A percentile compares a stretch with the other conserved stretches of the same genome.
Evolutionary conservation across 2,797 vertebrate genomes (phyloP).

Genomic region (Phataginus tetradactyla): DNA sequence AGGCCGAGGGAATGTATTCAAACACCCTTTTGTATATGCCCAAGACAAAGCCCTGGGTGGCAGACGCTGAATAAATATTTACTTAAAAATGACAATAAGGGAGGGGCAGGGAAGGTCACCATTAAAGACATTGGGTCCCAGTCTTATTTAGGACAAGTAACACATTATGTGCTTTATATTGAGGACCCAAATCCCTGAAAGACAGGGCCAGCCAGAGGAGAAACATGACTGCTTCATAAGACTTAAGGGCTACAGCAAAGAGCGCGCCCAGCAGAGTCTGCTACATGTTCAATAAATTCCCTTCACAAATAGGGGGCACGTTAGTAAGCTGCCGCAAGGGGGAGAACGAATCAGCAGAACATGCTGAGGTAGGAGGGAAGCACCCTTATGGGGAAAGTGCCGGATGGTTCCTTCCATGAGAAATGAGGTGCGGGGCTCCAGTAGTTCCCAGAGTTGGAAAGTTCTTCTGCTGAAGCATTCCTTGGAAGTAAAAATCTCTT

Average conservation of each 20-base stretch:
- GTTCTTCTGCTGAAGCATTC: background rate
- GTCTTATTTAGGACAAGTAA: background rate
- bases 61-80: background rate
- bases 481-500: background rate
- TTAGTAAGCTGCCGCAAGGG: background rate
- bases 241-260: background rate
- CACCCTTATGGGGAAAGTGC: background rate
- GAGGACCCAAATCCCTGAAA: background rate
- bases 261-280: background rate
- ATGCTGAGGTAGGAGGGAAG: background rate
- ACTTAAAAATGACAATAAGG: background rate
- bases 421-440: background rate
- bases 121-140: background rate
- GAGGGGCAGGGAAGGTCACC: background rate
- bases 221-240: background rate
- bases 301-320: conserved; percentile 17
- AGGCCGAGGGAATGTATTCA: background rate
- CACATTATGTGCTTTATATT: background rate
- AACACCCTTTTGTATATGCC: background rate
- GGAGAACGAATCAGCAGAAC: background rate
- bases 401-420: background rate
- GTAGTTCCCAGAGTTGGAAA: background rate
- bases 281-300: conserved; percentile 24
- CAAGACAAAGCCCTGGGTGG: background rate
- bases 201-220: background rate